Evolutionary conservation across 1,140 invertebrate genomes (phyloP).

Genomic region (Coptotermes formosanus): DNA sequence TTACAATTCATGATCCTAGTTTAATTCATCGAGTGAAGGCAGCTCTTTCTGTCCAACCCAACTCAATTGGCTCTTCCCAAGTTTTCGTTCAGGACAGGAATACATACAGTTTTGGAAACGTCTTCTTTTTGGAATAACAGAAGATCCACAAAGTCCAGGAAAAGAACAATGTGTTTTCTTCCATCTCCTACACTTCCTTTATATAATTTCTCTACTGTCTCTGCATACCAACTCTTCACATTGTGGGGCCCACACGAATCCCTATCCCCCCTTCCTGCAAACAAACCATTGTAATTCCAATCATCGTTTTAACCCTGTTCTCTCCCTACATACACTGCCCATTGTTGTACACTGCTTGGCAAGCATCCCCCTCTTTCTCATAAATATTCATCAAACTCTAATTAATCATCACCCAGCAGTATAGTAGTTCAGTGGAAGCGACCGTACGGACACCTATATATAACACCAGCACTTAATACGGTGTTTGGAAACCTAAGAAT

Average conservation of each 20-base stretch:
- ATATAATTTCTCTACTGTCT: neutral
- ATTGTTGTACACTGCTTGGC: conserved; percentile 22
- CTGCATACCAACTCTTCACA: neutral
- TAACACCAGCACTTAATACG: neutral
- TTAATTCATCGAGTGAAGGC: no score
- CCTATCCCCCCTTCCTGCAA: neutral
- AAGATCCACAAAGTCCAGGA: no score
- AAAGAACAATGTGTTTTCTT: neutral
- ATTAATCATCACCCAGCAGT: conserved; percentile 32
- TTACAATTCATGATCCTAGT: no score
- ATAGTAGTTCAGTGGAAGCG: neutral
- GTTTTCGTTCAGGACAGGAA: no score
- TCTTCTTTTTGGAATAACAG: no score
- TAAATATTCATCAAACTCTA: conserved; percentile 33
- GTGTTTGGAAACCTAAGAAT: neutral
- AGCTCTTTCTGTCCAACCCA: no score
- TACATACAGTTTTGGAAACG: no score
- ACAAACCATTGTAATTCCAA: conserved; percentile 28
- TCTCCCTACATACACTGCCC: conserved; percentile 18
- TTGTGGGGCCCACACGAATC: neutral
- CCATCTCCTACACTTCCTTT: neutral
- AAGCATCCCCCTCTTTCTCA: conserved; percentile 22
- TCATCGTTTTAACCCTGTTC: conserved; percentile 26
- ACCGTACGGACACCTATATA: neutral
- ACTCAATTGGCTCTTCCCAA: no score